A percentile compares a stretch with the other conserved stretches of the same genome.
These are phyloP conservation scores for Varanus salvator DNA, from an alignment of 2,113 vertebrate genomes.

Conservation along the genomic window DNA sequence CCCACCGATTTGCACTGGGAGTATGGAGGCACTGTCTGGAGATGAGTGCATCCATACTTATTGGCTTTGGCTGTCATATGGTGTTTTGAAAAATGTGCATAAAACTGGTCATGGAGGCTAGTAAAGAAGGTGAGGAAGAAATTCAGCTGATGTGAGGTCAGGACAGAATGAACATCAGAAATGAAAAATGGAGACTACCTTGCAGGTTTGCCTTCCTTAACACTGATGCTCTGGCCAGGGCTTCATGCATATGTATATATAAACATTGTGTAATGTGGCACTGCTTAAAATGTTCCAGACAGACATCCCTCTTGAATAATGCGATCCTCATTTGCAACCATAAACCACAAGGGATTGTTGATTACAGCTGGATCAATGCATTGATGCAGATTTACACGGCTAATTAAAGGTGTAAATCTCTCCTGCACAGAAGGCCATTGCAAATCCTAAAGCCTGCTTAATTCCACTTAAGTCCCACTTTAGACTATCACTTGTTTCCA, in stretches of 20 bases:
- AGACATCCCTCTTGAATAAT: slow-evolving; percentile 22
- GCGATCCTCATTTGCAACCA: slow-evolving; percentile 24
- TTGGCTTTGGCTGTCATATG: too few species aligned
- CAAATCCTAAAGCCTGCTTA: slow-evolving; percentile 15
- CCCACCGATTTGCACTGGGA: too few species aligned
- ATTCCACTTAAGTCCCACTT: slow-evolving; percentile 37
- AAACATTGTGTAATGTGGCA: slow-evolving; percentile 1
- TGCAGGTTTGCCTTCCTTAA: too few species aligned
- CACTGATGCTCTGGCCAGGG: background rate
- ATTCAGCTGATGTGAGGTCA: too few species aligned
- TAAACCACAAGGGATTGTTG: slow-evolving; percentile 25
- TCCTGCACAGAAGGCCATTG: background rate
- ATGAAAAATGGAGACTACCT: too few species aligned
- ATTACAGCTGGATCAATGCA: slow-evolving; percentile 42
- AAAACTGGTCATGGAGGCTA: too few species aligned
- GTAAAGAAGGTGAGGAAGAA: too few species aligned
- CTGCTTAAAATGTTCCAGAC: slow-evolving; percentile 6
- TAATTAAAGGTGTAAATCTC: slow-evolving; percentile 1
- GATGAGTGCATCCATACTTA: too few species aligned
- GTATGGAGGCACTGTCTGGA: too few species aligned
- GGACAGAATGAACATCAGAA: too few species aligned
- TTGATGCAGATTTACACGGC: slow-evolving; percentile 38
- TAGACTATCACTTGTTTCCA: slow-evolving; percentile 9
- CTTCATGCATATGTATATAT: too few species aligned
- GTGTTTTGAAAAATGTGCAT: too few species aligned